phyloP scores from a whole-genome alignment of 2,888 invertebrate genomes.

The Spialia ferax region DNA sequence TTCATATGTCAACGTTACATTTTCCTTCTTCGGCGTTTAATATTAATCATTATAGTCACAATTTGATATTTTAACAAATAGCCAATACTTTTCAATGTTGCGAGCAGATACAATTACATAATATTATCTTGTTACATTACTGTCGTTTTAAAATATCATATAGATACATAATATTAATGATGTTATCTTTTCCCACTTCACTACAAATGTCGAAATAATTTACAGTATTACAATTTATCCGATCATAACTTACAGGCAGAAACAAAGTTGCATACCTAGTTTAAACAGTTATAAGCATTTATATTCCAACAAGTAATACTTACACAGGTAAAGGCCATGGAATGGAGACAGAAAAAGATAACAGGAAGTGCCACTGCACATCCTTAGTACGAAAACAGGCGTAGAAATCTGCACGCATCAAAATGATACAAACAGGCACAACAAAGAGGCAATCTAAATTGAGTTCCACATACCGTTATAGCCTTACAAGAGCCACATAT shows the following conservation, averaged over 20 bases:
- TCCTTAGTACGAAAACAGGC: too few species aligned
- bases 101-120: slow-evolving; percentile 21
- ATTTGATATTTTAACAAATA: slow-evolving; percentile 6
- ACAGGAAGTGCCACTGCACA: too few species aligned
- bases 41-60: slow-evolving; percentile 8
- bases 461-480: too few species aligned
- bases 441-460: too few species aligned
- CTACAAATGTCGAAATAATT: slow-evolving; percentile 25
- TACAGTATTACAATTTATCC: background rate
- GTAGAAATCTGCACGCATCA: too few species aligned
- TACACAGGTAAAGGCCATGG: too few species aligned
- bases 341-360: too few species aligned
- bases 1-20: slow-evolving; percentile 23
- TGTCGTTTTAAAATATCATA: slow-evolving; percentile 23
- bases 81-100: slow-evolving; percentile 13
- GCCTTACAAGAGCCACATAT: too few species aligned
- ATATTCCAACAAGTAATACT: background rate
- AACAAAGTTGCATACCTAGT: slow-evolving; percentile 4
- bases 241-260: slow-evolving; percentile 19
- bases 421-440: too few species aligned
- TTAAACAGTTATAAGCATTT: background rate
- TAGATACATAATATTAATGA: slow-evolving; percentile 9
- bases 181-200: slow-evolving; percentile 17
- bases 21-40: slow-evolving; percentile 16
- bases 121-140: slow-evolving; percentile 30